Conservation (phyloP, 2,888 invertebrate species). For the Leptinotarsa rubiginosa region DNA sequence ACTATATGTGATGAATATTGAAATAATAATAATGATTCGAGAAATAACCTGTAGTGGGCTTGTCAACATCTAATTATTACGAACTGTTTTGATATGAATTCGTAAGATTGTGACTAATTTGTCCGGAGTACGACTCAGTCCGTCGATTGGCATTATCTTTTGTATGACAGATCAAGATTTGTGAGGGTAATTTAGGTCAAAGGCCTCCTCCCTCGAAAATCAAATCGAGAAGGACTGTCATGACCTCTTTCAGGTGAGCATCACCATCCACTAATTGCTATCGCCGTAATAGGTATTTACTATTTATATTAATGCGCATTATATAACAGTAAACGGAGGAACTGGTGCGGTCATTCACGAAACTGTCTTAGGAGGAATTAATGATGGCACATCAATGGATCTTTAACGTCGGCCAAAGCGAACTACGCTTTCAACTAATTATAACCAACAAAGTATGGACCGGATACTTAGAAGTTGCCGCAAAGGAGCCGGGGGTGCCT, state of each 20-base stretch:
- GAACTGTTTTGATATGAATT: no score
- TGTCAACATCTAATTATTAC: no score
- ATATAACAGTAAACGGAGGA: slow-evolving; percentile 30
- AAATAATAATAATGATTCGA: no score
- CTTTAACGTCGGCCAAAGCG: slow-evolving; percentile 59
- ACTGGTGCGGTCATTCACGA: slow-evolving; percentile 60
- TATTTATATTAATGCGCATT: slow-evolving; percentile 30
- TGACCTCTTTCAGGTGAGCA: slow-evolving; percentile 32
- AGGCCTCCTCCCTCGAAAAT: slow-evolving; percentile 32
- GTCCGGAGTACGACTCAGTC: slow-evolving; percentile 41
- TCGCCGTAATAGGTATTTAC: slow-evolving; percentile 19
- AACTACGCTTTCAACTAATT: slow-evolving; percentile 63
- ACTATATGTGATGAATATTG: no score
- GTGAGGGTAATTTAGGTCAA: slow-evolving; percentile 36
- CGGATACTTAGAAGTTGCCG: slow-evolving; percentile 62
- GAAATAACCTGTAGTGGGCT: no score
- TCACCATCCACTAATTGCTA: slow-evolving; percentile 9
- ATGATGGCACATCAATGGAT: slow-evolving; percentile 61
- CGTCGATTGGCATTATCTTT: slow-evolving; percentile 60
- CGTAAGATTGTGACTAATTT: neutral
- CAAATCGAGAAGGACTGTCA: slow-evolving; percentile 32
- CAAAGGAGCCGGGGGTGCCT: slow-evolving; percentile 56
- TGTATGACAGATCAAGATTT: slow-evolving; percentile 50
- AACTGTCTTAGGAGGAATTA: slow-evolving; percentile 63
- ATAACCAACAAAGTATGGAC: slow-evolving; percentile 62